Conservation (phyloP, 2,888 invertebrate species). For the Anoncus sp. region DNA sequence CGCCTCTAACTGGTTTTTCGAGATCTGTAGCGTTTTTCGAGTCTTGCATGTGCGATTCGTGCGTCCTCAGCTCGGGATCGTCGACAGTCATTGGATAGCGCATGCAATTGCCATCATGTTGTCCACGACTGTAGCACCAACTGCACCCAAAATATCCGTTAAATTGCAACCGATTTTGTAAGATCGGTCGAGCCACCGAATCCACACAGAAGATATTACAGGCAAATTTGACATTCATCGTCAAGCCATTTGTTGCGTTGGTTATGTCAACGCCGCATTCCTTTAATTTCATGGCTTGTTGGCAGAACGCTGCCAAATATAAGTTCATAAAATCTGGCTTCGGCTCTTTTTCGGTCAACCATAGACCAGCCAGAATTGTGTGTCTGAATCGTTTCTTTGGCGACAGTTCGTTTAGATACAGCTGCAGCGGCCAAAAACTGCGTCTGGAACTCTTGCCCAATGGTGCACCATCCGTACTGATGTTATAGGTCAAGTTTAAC, state of each 20-base stretch:
- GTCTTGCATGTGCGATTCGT: slow-evolving; percentile 10
- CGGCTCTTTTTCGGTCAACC: slow-evolving; percentile 33
- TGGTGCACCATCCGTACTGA: slow-evolving; percentile 48
- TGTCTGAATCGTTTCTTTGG: slow-evolving; percentile 39
- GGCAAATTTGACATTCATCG: background rate
- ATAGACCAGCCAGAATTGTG: slow-evolving; percentile 33
- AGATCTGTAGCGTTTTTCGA: slow-evolving; percentile 1
- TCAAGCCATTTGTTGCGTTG: background rate
- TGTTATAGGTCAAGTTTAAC: slow-evolving; percentile 2
- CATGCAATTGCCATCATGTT: slow-evolving; percentile 36
- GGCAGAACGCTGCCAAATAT: slow-evolving; percentile 1
- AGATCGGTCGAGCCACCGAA: slow-evolving; percentile 37
- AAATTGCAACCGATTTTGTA: slow-evolving; percentile 40
- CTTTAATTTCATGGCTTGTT: slow-evolving; percentile 23
- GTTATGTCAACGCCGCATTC: slow-evolving; percentile 16
- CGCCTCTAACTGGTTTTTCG: background rate
- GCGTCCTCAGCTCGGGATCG: background rate
- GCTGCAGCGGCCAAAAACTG: slow-evolving; percentile 46
- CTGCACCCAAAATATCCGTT: slow-evolving; percentile 45
- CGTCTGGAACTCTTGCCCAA: slow-evolving; percentile 30
- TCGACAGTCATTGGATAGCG: slow-evolving; percentile 30
- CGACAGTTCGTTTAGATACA: slow-evolving; percentile 30
- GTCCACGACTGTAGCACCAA: slow-evolving; percentile 39
- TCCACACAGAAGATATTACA: slow-evolving; percentile 36
- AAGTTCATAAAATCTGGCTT: slow-evolving; percentile 37